Evolutionary conservation across 2,888 invertebrate species (phyloP), one percentile per base, ranked within the genome.

Genomic region (Chrysolina oricalcia): DNA sequence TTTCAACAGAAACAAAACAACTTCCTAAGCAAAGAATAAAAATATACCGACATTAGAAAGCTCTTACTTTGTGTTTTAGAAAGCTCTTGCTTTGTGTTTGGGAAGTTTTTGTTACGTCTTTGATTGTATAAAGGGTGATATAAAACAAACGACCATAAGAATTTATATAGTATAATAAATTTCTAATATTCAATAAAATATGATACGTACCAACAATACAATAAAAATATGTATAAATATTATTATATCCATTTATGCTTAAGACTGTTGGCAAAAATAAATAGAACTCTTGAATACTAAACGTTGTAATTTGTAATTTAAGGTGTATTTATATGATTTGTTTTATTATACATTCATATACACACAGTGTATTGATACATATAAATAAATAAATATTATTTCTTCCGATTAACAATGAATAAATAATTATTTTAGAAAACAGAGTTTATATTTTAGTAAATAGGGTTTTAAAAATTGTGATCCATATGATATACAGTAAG

Each of bases 311-410:
- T n/a, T n/a, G 6, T 35, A 27, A 50, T 53, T 56, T 56, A 53
- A 13, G 35, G 50, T 64, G 48, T 40, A 68, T 68, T 27, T 53
- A 35, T 53, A 40, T 68, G 19, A 40, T 68, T 68, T 40, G 43
- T 53, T 19, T 56, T 40, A 53, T 35, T 56, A 68, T 56, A 40
- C 23, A 68, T 66, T 46, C 41, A 68, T 68, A 68, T 68, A 68
- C 68, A 68, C 68, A 68, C 41, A 68, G 68, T 68, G 68, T 68
- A 68, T 68, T 53, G 23, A 35, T 50, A 50, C 50, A 67, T n/a
- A 9, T 53, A 53, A 68, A 68, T 53, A 53, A 68, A 68, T 68
- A 68, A 68, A 53, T 68, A 68, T 68, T 68, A 68, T 68, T 68
- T 53, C 13, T 46, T 21, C 53, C 41, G 35, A 35, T 56, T 19